Percentiles rank a stretch among this genome's conserved stretches.
Evolutionary conservation across 2,113 vertebrate species (phyloP).

Genomic region (Pangasianodon hypophthalmus): DNA sequence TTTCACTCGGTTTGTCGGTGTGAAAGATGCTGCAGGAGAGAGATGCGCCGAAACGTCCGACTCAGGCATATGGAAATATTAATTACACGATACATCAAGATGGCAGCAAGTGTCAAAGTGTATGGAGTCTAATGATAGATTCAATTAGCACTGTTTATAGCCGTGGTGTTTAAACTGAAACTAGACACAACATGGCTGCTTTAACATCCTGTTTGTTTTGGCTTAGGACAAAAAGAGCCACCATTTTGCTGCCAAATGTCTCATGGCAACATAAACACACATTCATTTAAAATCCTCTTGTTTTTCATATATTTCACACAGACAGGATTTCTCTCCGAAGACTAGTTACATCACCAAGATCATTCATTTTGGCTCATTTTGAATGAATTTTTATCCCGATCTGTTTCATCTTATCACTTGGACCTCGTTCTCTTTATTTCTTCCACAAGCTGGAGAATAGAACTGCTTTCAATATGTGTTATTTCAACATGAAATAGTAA

Average conservation of each 20-base stretch:
- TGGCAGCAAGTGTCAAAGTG: neutral
- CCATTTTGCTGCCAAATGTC: neutral
- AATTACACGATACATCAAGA: conserved; percentile 46
- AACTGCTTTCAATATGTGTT: too few relatives aligned
- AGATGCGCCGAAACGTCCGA: neutral
- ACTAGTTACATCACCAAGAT: neutral
- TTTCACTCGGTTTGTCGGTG: conserved; percentile 40
- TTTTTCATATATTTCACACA: neutral
- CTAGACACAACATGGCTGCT: conserved; percentile 1
- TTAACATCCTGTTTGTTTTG: neutral
- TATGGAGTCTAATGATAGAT: conserved; percentile 26
- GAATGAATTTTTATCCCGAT: too few relatives aligned
- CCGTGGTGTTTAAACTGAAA: conserved; percentile 22
- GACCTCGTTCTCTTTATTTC: too few relatives aligned
- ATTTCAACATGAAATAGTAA: too few relatives aligned
- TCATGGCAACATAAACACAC: neutral
- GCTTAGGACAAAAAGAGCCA: neutral
- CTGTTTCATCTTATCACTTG: too few relatives aligned
- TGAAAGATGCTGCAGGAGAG: conserved; percentile 25
- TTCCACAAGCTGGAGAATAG: too few relatives aligned
- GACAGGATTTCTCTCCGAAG: neutral
- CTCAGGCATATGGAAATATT: conserved; percentile 45
- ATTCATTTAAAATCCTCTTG: neutral
- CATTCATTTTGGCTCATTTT: neutral
- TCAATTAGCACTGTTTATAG: conserved; percentile 12